Percentiles rank a stretch among this genome's conserved stretches.
Evolutionary conservation across 2,888 invertebrate species (phyloP).

Genomic region (Periphyllus acericola): DNA sequence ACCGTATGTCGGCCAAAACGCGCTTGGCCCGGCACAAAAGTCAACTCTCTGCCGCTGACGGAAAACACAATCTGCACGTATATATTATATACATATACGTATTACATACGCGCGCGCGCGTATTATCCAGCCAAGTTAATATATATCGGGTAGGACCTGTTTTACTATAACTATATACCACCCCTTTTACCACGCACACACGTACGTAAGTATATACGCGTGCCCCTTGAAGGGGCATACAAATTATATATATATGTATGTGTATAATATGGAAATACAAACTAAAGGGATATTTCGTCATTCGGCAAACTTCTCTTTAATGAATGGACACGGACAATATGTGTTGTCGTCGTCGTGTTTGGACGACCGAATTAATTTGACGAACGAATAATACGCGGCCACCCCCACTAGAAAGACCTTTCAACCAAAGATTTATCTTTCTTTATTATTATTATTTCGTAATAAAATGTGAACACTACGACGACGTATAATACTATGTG

Average conservation of each 20-base stretch:
- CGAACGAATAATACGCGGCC: constrained; percentile 10
- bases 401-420: background rate
- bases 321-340: constrained; percentile 32
- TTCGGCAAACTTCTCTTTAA: constrained; percentile 26
- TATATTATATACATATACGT: background rate
- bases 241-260: background rate
- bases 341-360: background rate
- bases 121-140: constrained; percentile 50
- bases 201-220: background rate
- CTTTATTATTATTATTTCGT: background rate
- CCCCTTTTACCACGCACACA: background rate
- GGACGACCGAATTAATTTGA: constrained; percentile 20
- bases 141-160: background rate
- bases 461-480: background rate
- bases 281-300: background rate
- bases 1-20: constrained; percentile 60
- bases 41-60: constrained; percentile 56
- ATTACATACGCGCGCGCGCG: background rate
- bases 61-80: constrained; percentile 55
- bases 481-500: background rate
- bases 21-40: constrained; percentile 54
- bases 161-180: constrained; percentile 8
- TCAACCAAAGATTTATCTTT: background rate
- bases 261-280: background rate
- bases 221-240: too few relatives aligned